Evolutionary conservation across 2,888 invertebrate genomes (phyloP), one percentile per base, ranked within the genome.

Genomic region (Cosmopolites sordidus): DNA sequence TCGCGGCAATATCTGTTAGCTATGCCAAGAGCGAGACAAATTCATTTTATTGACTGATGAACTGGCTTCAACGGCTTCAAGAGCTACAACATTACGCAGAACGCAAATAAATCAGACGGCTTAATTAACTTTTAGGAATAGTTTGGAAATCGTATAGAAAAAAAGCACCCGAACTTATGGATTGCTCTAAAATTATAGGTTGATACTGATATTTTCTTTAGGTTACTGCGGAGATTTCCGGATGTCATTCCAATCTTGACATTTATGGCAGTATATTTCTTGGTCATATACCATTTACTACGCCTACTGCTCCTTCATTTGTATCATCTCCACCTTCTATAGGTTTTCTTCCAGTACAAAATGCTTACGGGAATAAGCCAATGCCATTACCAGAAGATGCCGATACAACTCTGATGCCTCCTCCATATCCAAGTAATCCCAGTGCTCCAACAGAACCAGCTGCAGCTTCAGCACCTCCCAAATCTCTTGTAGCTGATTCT

Each of bases 401-500:
- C 5, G 27, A 9, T 27, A 9, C n/a, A n/a, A n/a, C n/a, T n/a
- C n/a, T n/a, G n/a, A n/a, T 22, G 22, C 43, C 18, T 15, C 45
- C 46, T 12, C 46, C n/a, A 43, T 14, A 42, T 22, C 49, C 40
- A 1, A 43, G 47, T 40, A 6, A 15, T 1, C 41, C 53, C 1
- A 51, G 51, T 33, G 33, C 33, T 6, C 33, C 33, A 9, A 12
- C 11, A n/a, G 12, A 33, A 12, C 3, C 3, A 9, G 48, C 15
- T 22, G 38, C 42, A 16, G 48, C 55, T 22, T 58, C 58, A 5
- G 58, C 54, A 5, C 55, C 58, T 1, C 41, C 55, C 2, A 50
- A 58, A 46, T 48, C 50, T 22, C 16, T 55, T 30, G 47, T 51
- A 9, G 27, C 3, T 40, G 40, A 40, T n/a, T 9, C 9, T 9